Percentiles rank a stretch among this genome's conserved stretches.
These are phyloP conservation scores for Amorpha juglandis DNA, from an alignment of 2,888 invertebrate species.

Conservation along the genomic window DNA sequence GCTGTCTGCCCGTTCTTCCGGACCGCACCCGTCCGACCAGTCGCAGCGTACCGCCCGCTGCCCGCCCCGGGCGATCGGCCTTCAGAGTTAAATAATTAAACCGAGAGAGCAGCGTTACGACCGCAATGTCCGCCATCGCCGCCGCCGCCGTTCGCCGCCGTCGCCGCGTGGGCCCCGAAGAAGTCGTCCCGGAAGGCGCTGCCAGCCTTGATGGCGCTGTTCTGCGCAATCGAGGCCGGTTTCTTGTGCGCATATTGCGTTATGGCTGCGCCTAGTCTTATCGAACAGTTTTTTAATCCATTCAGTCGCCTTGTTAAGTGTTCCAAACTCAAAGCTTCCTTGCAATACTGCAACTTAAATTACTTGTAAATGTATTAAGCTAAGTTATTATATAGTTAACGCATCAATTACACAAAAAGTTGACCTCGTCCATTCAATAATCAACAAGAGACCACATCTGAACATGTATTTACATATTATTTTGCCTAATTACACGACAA, in stretches of 20 bases:
- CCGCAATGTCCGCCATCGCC: conserved; percentile 47
- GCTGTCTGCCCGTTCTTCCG: conserved; percentile 81
- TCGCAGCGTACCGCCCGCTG: conserved; percentile 78
- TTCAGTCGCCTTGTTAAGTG: conserved; percentile 29
- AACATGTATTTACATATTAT: too few species aligned
- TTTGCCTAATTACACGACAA: too few species aligned
- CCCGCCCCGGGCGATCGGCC: conserved; percentile 83
- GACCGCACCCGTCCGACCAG: conserved; percentile 82
- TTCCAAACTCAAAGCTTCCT: neutral
- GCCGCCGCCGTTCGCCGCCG: conserved; percentile 42
- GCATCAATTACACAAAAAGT: neutral
- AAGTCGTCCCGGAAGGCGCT: conserved; percentile 78
- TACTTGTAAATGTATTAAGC: neutral
- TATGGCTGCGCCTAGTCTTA: conserved; percentile 70
- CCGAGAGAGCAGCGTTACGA: conserved; percentile 69
- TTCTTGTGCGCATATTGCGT: conserved; percentile 72
- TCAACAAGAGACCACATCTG: too few species aligned
- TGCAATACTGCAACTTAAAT: neutral
- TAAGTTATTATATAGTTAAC: neutral
- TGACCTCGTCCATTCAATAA: neutral
- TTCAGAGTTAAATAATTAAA: conserved; percentile 81
- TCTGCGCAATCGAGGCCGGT: conserved; percentile 82
- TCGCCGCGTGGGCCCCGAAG: conserved; percentile 66
- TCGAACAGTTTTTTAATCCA: conserved; percentile 64
- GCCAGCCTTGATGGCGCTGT: conserved; percentile 82